These are phyloP conservation scores for Hydrocynus forskahlii DNA, from an alignment of 2,797 vertebrate genomes.

Conservation along the genomic window DNA sequence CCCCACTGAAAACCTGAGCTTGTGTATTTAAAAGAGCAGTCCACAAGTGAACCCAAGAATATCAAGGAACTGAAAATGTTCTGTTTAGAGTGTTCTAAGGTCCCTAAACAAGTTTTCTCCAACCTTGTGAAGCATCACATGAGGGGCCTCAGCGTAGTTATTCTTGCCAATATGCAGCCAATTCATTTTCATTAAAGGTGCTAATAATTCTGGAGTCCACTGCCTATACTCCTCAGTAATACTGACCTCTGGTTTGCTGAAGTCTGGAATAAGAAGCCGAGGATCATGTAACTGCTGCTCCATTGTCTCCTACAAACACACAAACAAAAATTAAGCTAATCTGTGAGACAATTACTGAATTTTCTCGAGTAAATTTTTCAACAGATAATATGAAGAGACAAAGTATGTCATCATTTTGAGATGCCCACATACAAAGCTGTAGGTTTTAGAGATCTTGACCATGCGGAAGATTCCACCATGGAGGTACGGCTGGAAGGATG, in stretches of 20 bases:
- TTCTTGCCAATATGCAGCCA: no score
- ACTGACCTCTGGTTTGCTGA: slow-evolving; percentile 94
- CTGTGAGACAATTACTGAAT: not conserved
- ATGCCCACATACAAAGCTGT: slow-evolving; percentile 87
- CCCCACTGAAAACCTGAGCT: no score
- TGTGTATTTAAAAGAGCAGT: no score
- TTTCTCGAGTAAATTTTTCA: not conserved
- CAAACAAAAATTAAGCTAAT: not conserved
- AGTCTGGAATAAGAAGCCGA: slow-evolving; percentile 86
- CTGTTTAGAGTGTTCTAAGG: no score
- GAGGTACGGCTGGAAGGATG: slow-evolving; percentile 86
- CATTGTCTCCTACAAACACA: slow-evolving; percentile 83
- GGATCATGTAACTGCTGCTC: slow-evolving; percentile 89
- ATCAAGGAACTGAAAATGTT: no score
- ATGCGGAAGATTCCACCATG: slow-evolving; percentile 93
- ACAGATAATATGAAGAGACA: not conserved
- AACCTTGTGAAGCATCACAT: no score
- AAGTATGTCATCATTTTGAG: not conserved
- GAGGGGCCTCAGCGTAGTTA: no score
- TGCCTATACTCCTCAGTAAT: not conserved
- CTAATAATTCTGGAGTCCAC: no score
- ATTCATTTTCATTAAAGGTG: no score
- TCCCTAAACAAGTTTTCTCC: no score
- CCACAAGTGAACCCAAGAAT: no score
- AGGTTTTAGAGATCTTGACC: slow-evolving; percentile 88